Evolutionary conservation across 2,888 invertebrate species (phyloP), one percentile per base, ranked within the genome.

Genomic region (Eudemis profundana): DNA sequence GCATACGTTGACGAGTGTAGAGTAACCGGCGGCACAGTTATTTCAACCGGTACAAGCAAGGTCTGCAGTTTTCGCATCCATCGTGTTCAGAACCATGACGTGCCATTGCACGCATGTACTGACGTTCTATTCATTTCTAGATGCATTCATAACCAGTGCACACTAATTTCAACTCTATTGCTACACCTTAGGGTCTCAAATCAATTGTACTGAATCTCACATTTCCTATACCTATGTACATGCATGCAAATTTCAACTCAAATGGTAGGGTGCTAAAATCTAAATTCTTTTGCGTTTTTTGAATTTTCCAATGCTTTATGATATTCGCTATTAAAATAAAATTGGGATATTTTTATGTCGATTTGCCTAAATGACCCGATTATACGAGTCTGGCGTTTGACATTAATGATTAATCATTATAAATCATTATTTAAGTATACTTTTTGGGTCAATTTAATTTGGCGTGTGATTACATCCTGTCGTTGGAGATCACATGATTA

Each of bases 41-140:
- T 42, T 40, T 19, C 40, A 8, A 63, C 42, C 40, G 40, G 49
- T 50, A 50, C 33, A 15, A 17, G 14, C 63, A 51, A 64, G 57
- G 64, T 51, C 53, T 33, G 63, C 46, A 38, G 60, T 50, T 50
- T 47, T 21, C 27, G 29, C 49, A 50, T 42, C 21, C 44, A 57
- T 17, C 44, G 64, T 57, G 64, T n/a, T 33, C 64, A 64, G 4
- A 21, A 21, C 42, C 64, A 14, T 64, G 64, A 59, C 50, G 56
- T 29, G 29, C 10, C 19, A 19, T 23, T 49, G 47, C 64, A 57
- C 57, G 57, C 50, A 57, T 57, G 44, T 27, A 4, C 53, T 12
- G 40, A 19, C 40, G 29, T 57, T 64, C 49, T 27, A 42, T 60
- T 10, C n/a, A 40, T 50, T 63, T 64, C 64, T 64, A 64, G 50